A percentile compares a stretch with the other conserved stretches of the same genome.
These are phyloP conservation scores for Pocillopora meandrina DNA, from an alignment of 92 coral and sea anemone species.

Conservation along the genomic window DNA sequence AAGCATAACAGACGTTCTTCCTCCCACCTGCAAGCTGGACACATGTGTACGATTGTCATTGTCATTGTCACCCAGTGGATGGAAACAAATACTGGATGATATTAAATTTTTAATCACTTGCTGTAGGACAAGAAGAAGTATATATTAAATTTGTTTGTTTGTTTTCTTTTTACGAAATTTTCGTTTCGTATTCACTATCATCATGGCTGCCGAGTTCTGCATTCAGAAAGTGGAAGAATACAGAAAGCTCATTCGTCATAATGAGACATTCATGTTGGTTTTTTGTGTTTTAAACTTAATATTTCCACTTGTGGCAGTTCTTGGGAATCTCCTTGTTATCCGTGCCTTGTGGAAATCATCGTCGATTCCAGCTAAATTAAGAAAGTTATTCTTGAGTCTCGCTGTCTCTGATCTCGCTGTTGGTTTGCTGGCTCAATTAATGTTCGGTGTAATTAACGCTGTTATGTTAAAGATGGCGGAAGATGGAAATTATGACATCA, in stretches of 20 bases:
- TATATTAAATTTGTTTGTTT: too few species aligned
- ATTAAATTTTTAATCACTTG: too few species aligned
- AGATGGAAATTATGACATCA: background rate
- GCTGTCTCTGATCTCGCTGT: slow-evolving; percentile 31
- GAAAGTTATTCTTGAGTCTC: slow-evolving; percentile 2
- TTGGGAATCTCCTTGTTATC: slow-evolving; percentile 3
- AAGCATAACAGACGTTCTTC: too few species aligned
- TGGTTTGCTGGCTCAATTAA: slow-evolving; percentile 14
- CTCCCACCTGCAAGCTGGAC: too few species aligned
- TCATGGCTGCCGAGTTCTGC: background rate
- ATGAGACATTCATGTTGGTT: background rate
- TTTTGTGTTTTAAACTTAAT: background rate
- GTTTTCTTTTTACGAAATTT: too few species aligned
- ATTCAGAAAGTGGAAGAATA: background rate
- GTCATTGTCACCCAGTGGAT: too few species aligned
- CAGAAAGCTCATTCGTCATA: background rate
- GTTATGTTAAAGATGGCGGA: slow-evolving; percentile 12
- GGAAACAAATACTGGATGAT: too few species aligned
- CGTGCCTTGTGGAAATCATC: slow-evolving; percentile 12
- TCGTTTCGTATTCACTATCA: too few species aligned
- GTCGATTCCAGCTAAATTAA: slow-evolving; percentile 27
- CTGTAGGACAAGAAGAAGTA: too few species aligned
- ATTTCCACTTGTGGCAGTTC: background rate
- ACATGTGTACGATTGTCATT: too few species aligned
- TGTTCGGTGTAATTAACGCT: background rate